Base-by-base conservation (phyloP, 2,113 vertebrate genomes). In the cattle (Bos taurus) region DNA sequence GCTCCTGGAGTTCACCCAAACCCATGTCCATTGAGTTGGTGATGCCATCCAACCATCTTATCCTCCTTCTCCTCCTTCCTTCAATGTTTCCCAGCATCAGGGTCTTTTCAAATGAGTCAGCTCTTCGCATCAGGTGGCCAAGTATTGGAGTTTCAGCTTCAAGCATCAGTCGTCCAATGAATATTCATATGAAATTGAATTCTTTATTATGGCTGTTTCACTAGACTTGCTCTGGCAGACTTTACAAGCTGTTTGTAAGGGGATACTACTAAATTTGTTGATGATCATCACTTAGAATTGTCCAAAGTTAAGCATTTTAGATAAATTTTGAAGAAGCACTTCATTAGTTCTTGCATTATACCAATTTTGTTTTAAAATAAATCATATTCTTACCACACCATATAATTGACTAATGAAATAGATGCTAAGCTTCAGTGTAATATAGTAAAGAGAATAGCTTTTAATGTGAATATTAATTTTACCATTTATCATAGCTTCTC, bases 391-490 rank as follows among this genome's bases (percentile, higher is more conserved):
- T 85, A 48, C 28, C 88, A 90, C 48, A 83, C 89, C 94, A 62
- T 26, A 17, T 88, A 95, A 91, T n/a, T 93, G 92, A 86, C 88
- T 59, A 84, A 88, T 88, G 80, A 97, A 86, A 36, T 78, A 93
- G 95, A 97, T 97, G 74, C 89, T 59, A 80, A 78, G 85, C 3
- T 26, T 86, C 43, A 82, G 7, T 36, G 2, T 90, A 71, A 97
- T 80, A 14, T 36, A 57, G 85, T 82, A 59, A 88, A 90, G 50
- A 94, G 81, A 90, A 86, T 92, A 94, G 19, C 46, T 97, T 87
- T 97, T 88, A 87, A 80, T 52, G 19, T 78, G 96, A 97, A 78
- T 86, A 85, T 95, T 97, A 81, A 91, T 97, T 93, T 92, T 46
- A 1, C 3, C 1, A 59, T 74, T 6, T 36, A 19, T 17, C 85